Evolutionary conservation across 1,140 invertebrate genomes (phyloP), one percentile per base, ranked within the genome.

Genomic region (Papilio glaucus): DNA sequence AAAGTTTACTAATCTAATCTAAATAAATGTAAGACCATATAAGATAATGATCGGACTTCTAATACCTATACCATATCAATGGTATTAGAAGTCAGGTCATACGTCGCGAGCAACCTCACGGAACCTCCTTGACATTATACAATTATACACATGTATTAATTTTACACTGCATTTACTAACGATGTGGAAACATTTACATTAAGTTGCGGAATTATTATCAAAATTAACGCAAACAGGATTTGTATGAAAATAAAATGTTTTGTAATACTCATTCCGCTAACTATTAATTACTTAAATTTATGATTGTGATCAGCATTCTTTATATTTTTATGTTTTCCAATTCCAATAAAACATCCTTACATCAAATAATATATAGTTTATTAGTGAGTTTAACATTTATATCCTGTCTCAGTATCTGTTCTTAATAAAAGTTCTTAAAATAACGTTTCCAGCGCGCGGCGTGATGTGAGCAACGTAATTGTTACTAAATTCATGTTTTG

Each of bases 71-170:
- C n/a, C n/a, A n/a, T n/a, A n/a, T n/a, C n/a, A n/a, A 62, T 37
- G 29, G 29, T 62, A 15, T 62, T 62, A 62, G n/a, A 15, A 62
- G 33, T 37, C 60, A 65, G 29, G 62, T 65, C 37, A 41, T 39
- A 13, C 18, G 29, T 53, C 6, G 15, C 62, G 18, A 41, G 15
- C 15, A 38, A 62, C n/a, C 18, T 39, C 9, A 39, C 62, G 62
- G 62, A 39, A 65, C 29, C 62, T 65, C 37, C 62, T 65, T 65
- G 62, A 65, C 62, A 39, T 65, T 65, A 65, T 18, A 39, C n/a
- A 39, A 38, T 38, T 8, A 63, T 37, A 37, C 29, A 61, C 12
- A 33, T 33, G 7, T 53, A 53, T 53, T 53, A 29, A 33, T 61
- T 26, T 61, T 26, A 57, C 18, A 26, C 7, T 61, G 13, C 6